Evolutionary conservation across 2,113 vertebrate species (phyloP).

Genomic region (Coracopsis vasa): DNA sequence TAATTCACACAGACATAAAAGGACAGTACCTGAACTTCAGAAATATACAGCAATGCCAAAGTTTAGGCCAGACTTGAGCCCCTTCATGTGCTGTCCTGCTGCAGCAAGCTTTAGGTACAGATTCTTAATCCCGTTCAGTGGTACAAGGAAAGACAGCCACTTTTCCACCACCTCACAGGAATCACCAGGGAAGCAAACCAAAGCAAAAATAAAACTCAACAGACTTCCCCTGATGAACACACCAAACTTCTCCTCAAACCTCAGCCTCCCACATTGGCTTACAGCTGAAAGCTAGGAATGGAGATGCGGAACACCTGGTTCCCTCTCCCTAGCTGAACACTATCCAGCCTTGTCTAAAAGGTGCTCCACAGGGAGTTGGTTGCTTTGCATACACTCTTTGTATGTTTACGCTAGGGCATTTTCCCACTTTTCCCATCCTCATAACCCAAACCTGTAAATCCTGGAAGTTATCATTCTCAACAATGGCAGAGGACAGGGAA

Average conservation of each 20-base stretch:
- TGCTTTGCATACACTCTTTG: background rate
- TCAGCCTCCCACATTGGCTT: background rate
- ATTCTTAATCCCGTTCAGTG: background rate
- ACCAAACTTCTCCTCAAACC: accelerated
- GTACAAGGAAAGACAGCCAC: background rate
- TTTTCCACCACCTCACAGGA: background rate
- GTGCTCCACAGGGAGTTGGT: too few species aligned
- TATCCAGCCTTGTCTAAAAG: background rate
- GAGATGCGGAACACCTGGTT: background rate
- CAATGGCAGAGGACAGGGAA: background rate
- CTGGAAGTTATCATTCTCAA: background rate
- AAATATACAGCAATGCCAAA: background rate
- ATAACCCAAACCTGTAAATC: background rate
- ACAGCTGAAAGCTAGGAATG: background rate
- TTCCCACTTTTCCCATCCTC: background rate
- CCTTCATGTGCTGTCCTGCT: background rate
- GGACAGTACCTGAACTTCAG: background rate
- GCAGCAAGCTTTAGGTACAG: background rate
- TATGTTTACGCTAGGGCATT: background rate
- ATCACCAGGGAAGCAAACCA: accelerated
- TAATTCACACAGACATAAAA: background rate
- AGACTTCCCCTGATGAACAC: accelerated
- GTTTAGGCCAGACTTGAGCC: background rate
- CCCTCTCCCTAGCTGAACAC: background rate
- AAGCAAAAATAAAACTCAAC: background rate